Evolutionary conservation across 2,797 vertebrate species (phyloP).

Genomic region (Takifugu rubripes): DNA sequence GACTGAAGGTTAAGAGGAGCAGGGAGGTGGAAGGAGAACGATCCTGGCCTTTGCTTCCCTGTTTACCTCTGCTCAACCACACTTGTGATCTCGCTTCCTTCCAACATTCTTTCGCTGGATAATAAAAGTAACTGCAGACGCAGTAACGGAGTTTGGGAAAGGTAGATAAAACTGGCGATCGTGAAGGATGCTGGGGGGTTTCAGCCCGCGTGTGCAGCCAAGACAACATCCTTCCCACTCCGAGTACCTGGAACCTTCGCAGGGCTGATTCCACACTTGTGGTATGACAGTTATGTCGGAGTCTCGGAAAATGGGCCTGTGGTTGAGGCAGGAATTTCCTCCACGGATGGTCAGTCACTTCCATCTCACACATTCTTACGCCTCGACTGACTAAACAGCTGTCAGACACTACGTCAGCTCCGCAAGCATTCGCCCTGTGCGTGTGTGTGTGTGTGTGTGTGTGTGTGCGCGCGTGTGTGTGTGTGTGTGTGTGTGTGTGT

Average conservation of each 20-base stretch:
- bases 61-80: slow-evolving; percentile 22
- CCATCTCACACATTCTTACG: slow-evolving; percentile 43
- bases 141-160: slow-evolving; percentile 1
- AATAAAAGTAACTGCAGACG: slow-evolving; percentile 33
- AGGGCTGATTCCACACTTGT: slow-evolving; percentile 39
- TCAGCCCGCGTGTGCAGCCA: slow-evolving; percentile 41
- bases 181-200: slow-evolving; percentile 26
- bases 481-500: neutral
- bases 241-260: slow-evolving; percentile 42
- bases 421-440: slow-evolving; percentile 45
- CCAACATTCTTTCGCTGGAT: slow-evolving; percentile 8
- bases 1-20: neutral
- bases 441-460: slow-evolving; percentile 9
- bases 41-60: slow-evolving; percentile 30
- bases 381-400: slow-evolving; percentile 61
- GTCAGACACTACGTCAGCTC: slow-evolving; percentile 72
- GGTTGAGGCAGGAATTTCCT: slow-evolving; percentile 68
- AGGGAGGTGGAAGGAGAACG: neutral
- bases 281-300: slow-evolving; percentile 50
- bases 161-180: slow-evolving; percentile 33
- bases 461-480: slow-evolving; percentile 9
- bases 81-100: slow-evolving; percentile 20
- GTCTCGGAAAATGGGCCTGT: slow-evolving; percentile 56
- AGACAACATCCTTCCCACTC: slow-evolving; percentile 51
- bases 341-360: slow-evolving; percentile 51